Percentiles rank a stretch among this genome's conserved stretches.
These are phyloP conservation scores for Todus mexicanus DNA, from an alignment of 2,797 vertebrate species.

Conservation along the genomic window DNA sequence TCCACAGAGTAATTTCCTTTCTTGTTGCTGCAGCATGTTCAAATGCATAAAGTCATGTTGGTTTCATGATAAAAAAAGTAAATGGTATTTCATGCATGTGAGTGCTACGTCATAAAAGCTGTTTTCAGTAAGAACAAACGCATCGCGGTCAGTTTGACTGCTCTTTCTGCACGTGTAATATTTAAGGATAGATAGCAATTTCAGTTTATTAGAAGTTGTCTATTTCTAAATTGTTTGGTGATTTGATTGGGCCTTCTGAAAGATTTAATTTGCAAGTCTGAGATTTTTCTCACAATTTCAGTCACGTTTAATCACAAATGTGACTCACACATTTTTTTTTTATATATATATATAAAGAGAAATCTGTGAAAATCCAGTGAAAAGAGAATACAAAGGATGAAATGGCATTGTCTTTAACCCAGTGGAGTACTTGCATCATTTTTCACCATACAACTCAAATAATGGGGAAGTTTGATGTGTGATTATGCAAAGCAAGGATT, in stretches of 20 bases:
- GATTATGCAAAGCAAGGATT: neutral
- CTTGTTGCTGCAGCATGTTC: neutral
- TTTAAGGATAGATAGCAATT: neutral
- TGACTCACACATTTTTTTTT: neutral
- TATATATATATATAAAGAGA: neutral
- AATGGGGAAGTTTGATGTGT: fast-evolving
- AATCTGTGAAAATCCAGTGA: neutral
- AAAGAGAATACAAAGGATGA: neutral
- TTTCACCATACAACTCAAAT: neutral
- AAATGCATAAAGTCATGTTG: neutral
- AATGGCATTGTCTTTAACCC: neutral
- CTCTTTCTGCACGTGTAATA: neutral
- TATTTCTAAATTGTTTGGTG: neutral
- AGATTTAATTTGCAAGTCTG: neutral
- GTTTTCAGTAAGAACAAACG: neutral
- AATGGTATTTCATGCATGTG: neutral
- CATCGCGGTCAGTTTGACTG: neutral
- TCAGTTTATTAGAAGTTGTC: neutral
- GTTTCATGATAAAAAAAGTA: neutral
- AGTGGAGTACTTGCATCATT: neutral
- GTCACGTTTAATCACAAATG: neutral
- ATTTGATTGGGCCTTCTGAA: neutral
- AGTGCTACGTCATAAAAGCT: neutral
- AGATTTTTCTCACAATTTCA: neutral
- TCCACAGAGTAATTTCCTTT: neutral